Evolutionary conservation across 1,140 invertebrate species (phyloP).

Genomic region (Solenopsis fugax): DNA sequence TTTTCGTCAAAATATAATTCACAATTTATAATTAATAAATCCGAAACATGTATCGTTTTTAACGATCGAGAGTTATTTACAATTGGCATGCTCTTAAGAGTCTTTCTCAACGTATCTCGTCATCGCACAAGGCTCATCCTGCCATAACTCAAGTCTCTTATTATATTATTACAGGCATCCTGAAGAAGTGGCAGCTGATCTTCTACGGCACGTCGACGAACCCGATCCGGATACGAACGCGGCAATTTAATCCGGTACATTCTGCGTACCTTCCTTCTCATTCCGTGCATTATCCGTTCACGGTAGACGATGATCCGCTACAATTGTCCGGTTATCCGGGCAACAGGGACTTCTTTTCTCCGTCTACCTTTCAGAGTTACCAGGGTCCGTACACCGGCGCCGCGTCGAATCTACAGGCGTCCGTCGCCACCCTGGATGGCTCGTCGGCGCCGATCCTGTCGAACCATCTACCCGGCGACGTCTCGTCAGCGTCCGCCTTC

Average conservation of each 20-base stretch:
- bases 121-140: not conserved
- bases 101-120: not conserved
- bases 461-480: slow-evolving; percentile 82
- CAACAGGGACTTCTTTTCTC: slow-evolving; percentile 86
- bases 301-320: slow-evolving; percentile 83
- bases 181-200: slow-evolving; percentile 97
- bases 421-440: slow-evolving; percentile 90
- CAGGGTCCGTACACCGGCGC: slow-evolving; percentile 90
- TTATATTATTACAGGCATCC: slow-evolving; percentile 87
- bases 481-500: slow-evolving; percentile 63
- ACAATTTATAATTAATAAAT: not conserved
- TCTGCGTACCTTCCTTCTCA: slow-evolving; percentile 80
- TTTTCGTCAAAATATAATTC: not conserved
- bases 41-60: not conserved
- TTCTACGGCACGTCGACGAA: slow-evolving; percentile 96
- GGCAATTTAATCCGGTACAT: slow-evolving; percentile 86
- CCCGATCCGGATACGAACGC: slow-evolving; percentile 90
- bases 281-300: slow-evolving; percentile 82
- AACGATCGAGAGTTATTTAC: not conserved
- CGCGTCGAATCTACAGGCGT: slow-evolving; percentile 90
- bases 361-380: slow-evolving; percentile 89
- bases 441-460: slow-evolving; percentile 84
- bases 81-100: not conserved
- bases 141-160: not conserved
- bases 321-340: slow-evolving; percentile 87